Evolutionary conservation across 2,113 vertebrate species (phyloP).

Genomic region (Rafetus swinhoei): DNA sequence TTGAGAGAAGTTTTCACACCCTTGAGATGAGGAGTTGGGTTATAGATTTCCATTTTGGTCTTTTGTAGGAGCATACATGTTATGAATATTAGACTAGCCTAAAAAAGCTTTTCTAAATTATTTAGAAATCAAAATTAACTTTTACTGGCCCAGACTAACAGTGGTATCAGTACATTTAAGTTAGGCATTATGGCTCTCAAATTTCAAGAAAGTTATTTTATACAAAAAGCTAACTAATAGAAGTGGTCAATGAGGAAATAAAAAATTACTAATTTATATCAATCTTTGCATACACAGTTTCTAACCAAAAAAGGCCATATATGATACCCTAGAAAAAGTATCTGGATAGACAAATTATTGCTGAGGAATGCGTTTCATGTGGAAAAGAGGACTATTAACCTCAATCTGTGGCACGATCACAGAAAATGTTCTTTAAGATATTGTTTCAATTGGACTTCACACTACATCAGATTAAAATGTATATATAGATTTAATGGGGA

Average conservation of each 20-base stretch:
- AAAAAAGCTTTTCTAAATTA: neutral
- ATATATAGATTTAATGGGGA: no score
- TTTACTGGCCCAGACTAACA: no score
- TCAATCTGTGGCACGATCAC: neutral
- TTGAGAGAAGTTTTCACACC: neutral
- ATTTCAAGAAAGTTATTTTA: neutral
- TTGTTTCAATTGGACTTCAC: neutral
- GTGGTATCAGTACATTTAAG: neutral
- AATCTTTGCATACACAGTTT: neutral
- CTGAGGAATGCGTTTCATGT: neutral
- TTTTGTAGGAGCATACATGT: neutral
- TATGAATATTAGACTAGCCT: neutral
- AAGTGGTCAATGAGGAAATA: neutral
- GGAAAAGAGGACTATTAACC: neutral
- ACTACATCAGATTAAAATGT: no score
- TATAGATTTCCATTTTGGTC: neutral
- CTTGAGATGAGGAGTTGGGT: fast-evolving
- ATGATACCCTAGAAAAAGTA: neutral
- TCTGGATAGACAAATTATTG: neutral
- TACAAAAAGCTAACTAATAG: neutral
- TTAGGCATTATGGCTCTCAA: neutral
- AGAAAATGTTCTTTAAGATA: neutral
- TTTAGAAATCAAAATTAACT: neutral
- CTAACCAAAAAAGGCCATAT: no score
- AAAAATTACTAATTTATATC: neutral